phyloP scores from a whole-genome alignment of 2,113 vertebrate species.

The Gorsachius goisagi region DNA sequence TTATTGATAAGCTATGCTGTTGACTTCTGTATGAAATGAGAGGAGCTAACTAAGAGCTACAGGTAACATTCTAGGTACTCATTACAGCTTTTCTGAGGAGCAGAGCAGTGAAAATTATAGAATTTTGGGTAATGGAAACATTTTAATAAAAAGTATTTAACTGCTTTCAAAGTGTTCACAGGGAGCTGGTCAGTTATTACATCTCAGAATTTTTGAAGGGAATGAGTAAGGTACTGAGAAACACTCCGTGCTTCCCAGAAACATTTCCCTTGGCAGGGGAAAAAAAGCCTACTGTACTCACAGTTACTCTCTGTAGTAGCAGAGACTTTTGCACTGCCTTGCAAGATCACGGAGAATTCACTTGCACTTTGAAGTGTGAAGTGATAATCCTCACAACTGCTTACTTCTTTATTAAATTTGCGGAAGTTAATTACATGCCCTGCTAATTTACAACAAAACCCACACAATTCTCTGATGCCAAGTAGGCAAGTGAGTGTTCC shows the following conservation, averaged over 20 bases:
- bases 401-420: slow-evolving; percentile 61
- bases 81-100: neutral
- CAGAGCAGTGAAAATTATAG: neutral
- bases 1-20: neutral
- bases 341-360: neutral
- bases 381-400: slow-evolving; percentile 61
- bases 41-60: neutral
- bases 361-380: slow-evolving; percentile 61
- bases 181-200: neutral
- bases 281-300: neutral
- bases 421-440: slow-evolving; percentile 66
- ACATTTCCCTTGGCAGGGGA: neutral
- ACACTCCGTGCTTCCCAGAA: neutral
- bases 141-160: neutral
- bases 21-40: neutral
- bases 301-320: neutral
- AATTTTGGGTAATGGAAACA: neutral
- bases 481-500: slow-evolving; percentile 59
- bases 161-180: neutral
- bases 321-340: slow-evolving; percentile 18
- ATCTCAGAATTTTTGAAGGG: neutral
- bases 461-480: slow-evolving; percentile 48
- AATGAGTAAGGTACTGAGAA: neutral
- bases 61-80: neutral
- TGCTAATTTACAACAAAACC: slow-evolving; percentile 45